Base-by-base conservation (phyloP, 2,888 invertebrate species). In the Plemyria rubiginata region DNA sequence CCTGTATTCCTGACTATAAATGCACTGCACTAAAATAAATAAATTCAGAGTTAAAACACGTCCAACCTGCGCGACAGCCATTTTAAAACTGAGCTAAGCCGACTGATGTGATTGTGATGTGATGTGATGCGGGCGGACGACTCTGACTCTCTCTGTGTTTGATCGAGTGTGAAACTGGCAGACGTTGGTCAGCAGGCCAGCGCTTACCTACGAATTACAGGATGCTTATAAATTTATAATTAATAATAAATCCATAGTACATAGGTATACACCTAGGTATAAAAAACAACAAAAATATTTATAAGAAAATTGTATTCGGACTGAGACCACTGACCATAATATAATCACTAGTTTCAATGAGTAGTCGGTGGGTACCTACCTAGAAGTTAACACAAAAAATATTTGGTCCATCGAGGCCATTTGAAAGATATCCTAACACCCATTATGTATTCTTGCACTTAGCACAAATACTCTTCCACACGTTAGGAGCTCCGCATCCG, bases 31-130 rank as follows among this genome's bases (percentile, higher is more conserved):
- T 22, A 72, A 55, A 32, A 75, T 54, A 53, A 77, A 68, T 16
- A 76, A 49, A 12, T 50, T 28, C 12, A 76, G 8, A 1, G 55
- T 16, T 3, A 57, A 32, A 7, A 63, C 70, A 63, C 82, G 78
- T 70, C 66, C 63, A 64, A 40, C 52, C 65, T 2, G 56, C 8
- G 2, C 13, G 54, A 66, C 66, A 28, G 76, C 69, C 85, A 85
- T 85, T 62, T 78, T 82, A 72, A 53, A 60, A 84, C 83, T 86
- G 65, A 56, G 5, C 15, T 43, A n/a, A n/a, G 4, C 9, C 7
- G 43, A 43, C 43, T n/a, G 13, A 43, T 4, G 43, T 5, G 32
- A 32, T 7, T 6, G 5, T 29, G 32, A 8, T 32, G 32, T 32
- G 22, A 22, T 22, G 3, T 22, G 22, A 22, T 22, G 22, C 22